Evolutionary conservation across 2,797 vertebrate genomes (phyloP).

Genomic region (Delichon dasypus): DNA sequence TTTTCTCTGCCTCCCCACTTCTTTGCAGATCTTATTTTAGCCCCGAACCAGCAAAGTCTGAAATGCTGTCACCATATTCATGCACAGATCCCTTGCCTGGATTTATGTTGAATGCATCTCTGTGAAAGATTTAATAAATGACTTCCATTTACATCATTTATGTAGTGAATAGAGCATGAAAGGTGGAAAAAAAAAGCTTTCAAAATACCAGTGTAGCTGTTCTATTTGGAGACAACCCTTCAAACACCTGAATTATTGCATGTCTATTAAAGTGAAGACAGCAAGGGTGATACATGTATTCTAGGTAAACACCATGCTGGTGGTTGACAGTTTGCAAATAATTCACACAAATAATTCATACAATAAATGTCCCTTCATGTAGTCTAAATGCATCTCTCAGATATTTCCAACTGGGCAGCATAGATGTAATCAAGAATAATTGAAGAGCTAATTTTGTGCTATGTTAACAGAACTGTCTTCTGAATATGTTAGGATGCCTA

Average conservation of each 20-base stretch:
- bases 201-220: neutral
- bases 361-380: neutral
- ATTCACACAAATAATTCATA: conserved; percentile 27
- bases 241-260: neutral
- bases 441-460: conserved; percentile 30
- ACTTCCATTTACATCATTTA: conserved; percentile 7
- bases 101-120: neutral
- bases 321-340: conserved; percentile 26
- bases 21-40: neutral
- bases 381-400: conserved; percentile 8
- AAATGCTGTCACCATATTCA: neutral
- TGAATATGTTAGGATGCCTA: neutral
- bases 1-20: neutral
- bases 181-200: conserved; percentile 3
- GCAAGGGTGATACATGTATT: neutral
- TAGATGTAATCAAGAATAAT: conserved; percentile 27
- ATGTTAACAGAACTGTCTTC: conserved; percentile 13
- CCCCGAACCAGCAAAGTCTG: neutral
- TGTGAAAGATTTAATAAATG: conserved; percentile 27
- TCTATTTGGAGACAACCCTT: conserved; percentile 26
- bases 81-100: neutral
- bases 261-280: conserved; percentile 4
- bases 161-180: neutral
- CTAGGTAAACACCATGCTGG: neutral
- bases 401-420: conserved; percentile 32